These are phyloP conservation scores for Scophthalmus maximus DNA, from an alignment of 2,113 vertebrate species.

Conservation along the genomic window DNA sequence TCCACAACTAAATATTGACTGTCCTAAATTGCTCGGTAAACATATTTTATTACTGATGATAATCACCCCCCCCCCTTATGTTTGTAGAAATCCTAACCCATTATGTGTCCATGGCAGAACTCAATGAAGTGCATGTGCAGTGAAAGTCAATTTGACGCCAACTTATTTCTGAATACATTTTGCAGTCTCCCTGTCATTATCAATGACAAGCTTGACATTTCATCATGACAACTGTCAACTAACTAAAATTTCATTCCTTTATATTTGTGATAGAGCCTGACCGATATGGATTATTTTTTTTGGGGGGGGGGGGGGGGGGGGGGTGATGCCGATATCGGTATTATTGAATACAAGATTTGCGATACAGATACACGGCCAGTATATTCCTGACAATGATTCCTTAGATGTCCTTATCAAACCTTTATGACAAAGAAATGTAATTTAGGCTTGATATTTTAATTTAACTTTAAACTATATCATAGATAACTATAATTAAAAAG, in stretches of 20 bases:
- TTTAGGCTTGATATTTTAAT: too few species aligned
- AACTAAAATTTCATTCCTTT: slow-evolving; percentile 7
- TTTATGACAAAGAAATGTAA: too few species aligned
- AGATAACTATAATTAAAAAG: too few species aligned
- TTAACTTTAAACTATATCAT: too few species aligned
- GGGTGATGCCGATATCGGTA: too few species aligned
- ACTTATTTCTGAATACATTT: slow-evolving; percentile 12
- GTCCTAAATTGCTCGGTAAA: slow-evolving; percentile 1
- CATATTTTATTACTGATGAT: background rate
- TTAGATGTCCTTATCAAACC: too few species aligned
- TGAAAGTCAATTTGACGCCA: background rate
- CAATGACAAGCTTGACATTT: slow-evolving; percentile 5
- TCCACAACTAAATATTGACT: background rate
- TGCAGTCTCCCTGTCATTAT: background rate
- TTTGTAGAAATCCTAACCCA: background rate
- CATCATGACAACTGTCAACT: slow-evolving; percentile 3
- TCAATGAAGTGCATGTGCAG: slow-evolving; percentile 9
- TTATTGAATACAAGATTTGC: too few species aligned
- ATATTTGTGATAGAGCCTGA: too few species aligned
- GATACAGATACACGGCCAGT: too few species aligned
- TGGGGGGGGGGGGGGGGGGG: too few species aligned
- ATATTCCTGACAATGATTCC: too few species aligned
- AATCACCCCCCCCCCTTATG: background rate
- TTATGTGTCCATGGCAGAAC: background rate
- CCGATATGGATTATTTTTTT: too few species aligned